phyloP scores from a whole-genome alignment of 2,113 vertebrate species.

The Heterocephalus glaber region DNA sequence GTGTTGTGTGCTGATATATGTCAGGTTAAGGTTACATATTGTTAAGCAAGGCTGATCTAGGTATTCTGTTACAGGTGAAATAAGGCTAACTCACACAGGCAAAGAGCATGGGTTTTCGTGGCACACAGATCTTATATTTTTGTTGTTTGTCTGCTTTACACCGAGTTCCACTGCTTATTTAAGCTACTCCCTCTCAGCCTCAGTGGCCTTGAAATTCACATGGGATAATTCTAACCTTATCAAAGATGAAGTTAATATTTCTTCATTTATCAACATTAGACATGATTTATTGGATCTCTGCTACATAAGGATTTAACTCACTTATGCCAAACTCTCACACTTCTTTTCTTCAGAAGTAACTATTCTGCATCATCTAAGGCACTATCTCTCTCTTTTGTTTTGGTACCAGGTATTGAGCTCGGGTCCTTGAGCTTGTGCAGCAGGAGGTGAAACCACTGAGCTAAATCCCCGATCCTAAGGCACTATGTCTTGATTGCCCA shows the following conservation, averaged over 20 bases:
- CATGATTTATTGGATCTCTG: background rate
- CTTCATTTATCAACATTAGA: background rate
- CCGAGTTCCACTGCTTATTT: background rate
- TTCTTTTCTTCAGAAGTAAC: constrained; percentile 16
- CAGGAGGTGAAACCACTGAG: too few relatives aligned
- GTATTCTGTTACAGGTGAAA: background rate
- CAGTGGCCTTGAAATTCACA: background rate
- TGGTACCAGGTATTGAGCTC: too few relatives aligned
- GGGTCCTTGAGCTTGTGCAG: too few relatives aligned
- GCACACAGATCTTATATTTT: background rate
- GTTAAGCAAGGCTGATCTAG: background rate
- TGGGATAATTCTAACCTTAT: background rate
- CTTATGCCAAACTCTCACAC: background rate
- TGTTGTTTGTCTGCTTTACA: background rate
- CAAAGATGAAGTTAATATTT: background rate
- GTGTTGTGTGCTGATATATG: background rate
- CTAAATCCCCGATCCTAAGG: too few relatives aligned
- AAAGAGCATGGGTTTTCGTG: background rate
- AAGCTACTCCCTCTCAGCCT: background rate
- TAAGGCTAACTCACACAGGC: background rate
- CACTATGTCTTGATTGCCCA: background rate
- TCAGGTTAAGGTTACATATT: background rate
- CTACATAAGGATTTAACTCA: background rate
- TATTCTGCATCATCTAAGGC: background rate
- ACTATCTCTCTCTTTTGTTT: too few relatives aligned